These are phyloP conservation scores for Acanthococcus lagerstroemiae DNA, from an alignment of 2,888 invertebrate species.

Conservation along the genomic window DNA sequence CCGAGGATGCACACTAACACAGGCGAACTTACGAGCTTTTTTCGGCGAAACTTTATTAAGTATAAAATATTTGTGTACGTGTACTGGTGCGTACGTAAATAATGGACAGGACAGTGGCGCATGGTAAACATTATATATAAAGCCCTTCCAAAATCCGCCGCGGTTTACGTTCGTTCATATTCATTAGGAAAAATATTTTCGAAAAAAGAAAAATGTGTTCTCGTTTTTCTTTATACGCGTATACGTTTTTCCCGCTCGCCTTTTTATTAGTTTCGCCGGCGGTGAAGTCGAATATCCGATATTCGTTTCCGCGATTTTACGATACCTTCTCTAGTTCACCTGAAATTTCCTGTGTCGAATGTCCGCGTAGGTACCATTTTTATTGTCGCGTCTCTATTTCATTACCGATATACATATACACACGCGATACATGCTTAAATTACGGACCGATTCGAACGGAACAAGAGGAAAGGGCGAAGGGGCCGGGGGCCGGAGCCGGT, in stretches of 20 bases:
- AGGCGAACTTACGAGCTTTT: slow-evolving; percentile 15
- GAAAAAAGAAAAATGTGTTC: slow-evolving; percentile 3
- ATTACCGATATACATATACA: too few relatives aligned
- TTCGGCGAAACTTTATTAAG: slow-evolving; percentile 21
- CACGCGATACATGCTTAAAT: too few relatives aligned
- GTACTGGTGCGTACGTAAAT: slow-evolving; percentile 10
- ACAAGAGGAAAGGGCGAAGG: too few relatives aligned
- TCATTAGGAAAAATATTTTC: slow-evolving; percentile 17
- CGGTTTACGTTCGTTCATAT: slow-evolving; percentile 19
- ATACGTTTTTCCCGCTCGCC: background rate
- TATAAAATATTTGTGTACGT: slow-evolving; percentile 22
- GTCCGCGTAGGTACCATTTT: too few relatives aligned
- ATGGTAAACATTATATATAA: slow-evolving; percentile 15
- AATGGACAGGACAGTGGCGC: slow-evolving; percentile 16
- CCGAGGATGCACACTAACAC: too few relatives aligned
- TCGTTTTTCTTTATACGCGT: background rate
- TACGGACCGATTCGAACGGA: too few relatives aligned
- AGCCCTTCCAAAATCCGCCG: slow-evolving; percentile 3
- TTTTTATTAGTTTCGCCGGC: background rate
- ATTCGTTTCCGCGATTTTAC: too few relatives aligned
- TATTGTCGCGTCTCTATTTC: too few relatives aligned
- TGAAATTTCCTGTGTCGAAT: background rate
- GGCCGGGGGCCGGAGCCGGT: too few relatives aligned
- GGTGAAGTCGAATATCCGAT: background rate
- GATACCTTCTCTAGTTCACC: background rate